phyloP scores from a whole-genome alignment of 2,888 invertebrate genomes.

The Helobdella robusta region DNA sequence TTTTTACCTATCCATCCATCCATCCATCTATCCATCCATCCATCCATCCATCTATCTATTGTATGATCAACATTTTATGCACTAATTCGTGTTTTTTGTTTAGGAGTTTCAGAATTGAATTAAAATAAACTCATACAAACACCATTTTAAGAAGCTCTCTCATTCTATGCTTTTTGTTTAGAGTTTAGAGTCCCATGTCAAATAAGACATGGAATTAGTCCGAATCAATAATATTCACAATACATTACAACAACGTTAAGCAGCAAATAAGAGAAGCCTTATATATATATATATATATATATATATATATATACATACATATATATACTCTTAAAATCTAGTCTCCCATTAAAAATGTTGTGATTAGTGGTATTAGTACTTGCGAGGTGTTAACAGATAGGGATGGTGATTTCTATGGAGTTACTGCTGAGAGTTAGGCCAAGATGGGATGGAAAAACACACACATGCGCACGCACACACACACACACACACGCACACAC shows the following conservation, averaged over 20 bases:
- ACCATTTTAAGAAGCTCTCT: neutral
- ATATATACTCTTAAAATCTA: no score
- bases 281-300: neutral
- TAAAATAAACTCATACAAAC: neutral
- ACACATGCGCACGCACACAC: constrained; percentile 10
- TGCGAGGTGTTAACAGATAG: no score
- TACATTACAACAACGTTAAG: no score
- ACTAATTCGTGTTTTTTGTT: neutral
- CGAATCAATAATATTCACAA: no score
- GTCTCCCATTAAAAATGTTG: no score
- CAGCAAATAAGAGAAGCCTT: no score
- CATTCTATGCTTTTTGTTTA: neutral
- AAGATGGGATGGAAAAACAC: no score
- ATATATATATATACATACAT: neutral
- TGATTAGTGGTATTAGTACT: no score
- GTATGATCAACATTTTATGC: neutral
- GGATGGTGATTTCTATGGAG: no score
- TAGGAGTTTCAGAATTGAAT: neutral
- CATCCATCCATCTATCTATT: neutral
- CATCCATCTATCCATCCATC: neutral
- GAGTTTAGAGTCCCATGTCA: no score
- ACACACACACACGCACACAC: constrained; percentile 12
- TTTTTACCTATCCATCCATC: neutral
- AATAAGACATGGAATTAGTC: no score
- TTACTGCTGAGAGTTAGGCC: no score